These are phyloP conservation scores for Lasioglossum leucozonium DNA, from an alignment of 2,888 invertebrate species.

Conservation along the genomic window DNA sequence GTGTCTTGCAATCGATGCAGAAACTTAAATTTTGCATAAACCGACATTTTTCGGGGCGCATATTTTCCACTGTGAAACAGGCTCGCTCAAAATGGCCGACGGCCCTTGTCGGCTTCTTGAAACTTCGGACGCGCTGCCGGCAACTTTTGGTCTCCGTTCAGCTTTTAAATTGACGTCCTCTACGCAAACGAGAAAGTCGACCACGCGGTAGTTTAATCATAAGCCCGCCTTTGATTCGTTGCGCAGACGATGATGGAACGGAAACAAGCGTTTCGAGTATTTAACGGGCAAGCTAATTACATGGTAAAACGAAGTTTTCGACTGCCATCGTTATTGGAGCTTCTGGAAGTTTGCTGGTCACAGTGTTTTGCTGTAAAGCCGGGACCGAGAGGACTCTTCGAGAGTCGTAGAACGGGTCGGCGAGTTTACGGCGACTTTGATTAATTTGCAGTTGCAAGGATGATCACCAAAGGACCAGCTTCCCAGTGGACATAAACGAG, in stretches of 20 bases:
- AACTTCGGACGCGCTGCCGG: background rate
- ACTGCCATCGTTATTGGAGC: background rate
- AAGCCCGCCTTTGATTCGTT: background rate
- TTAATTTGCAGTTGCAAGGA: conserved; percentile 33
- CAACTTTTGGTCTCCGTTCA: background rate
- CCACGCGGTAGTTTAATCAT: background rate
- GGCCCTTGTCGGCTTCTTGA: background rate
- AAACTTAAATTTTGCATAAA: too few relatives aligned
- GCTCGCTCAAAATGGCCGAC: too few relatives aligned
- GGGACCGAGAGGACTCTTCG: background rate
- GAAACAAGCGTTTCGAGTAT: background rate
- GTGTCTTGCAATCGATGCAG: too few relatives aligned
- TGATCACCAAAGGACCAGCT: conserved; percentile 18
- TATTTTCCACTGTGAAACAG: background rate
- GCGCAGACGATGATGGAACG: background rate
- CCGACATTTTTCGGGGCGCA: too few relatives aligned
- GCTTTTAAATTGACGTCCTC: background rate
- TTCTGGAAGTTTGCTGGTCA: background rate
- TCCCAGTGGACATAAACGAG: conserved; percentile 58
- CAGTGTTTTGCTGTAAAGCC: background rate
- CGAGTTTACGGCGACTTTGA: background rate
- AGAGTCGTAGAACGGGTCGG: background rate
- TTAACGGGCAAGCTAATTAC: background rate
- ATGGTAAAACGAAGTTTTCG: background rate
- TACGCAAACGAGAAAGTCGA: background rate